A percentile compares a stretch with the other conserved stretches of the same genome.
Conservation (phyloP, 2,888 invertebrate genomes). For the Watsonalla binaria region DNA sequence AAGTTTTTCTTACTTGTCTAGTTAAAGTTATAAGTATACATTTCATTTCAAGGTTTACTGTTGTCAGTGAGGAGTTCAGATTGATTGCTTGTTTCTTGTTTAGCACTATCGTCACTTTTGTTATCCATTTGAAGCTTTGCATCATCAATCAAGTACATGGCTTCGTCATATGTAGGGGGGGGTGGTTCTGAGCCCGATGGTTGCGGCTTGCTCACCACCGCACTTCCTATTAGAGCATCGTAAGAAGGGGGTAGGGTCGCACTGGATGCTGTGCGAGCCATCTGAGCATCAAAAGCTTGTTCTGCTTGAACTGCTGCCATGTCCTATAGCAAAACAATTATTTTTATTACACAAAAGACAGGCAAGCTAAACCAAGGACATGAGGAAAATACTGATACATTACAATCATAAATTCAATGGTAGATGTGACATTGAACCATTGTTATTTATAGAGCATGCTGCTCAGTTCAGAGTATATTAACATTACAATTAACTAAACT, state of each 20-base stretch:
- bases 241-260: conserved; percentile 81
- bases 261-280: conserved; percentile 77
- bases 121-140: conserved; percentile 52
- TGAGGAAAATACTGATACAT: background rate
- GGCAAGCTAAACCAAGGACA: background rate
- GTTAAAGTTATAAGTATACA: conserved; percentile 27
- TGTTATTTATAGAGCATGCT: background rate
- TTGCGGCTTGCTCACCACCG: conserved; percentile 59
- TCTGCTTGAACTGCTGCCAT: conserved; percentile 77
- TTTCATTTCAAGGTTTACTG: conserved; percentile 58
- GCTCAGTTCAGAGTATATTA: background rate
- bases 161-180: conserved; percentile 82
- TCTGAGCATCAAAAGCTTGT: conserved; percentile 72
- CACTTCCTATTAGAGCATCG: conserved; percentile 75
- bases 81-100: conserved; percentile 61
- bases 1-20: conserved; percentile 59
- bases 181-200: conserved; percentile 76
- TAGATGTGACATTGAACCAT: background rate
- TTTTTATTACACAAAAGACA: background rate
- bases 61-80: conserved; percentile 42
- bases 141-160: conserved; percentile 76
- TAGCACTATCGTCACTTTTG: conserved; percentile 51
- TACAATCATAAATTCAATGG: background rate
- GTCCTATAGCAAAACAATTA: conserved; percentile 58
- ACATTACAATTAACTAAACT: background rate